Percentiles rank a stretch among this genome's conserved stretches.
Conservation (phyloP, 1,140 invertebrate species). For the Leptoteleia sp. region DNA sequence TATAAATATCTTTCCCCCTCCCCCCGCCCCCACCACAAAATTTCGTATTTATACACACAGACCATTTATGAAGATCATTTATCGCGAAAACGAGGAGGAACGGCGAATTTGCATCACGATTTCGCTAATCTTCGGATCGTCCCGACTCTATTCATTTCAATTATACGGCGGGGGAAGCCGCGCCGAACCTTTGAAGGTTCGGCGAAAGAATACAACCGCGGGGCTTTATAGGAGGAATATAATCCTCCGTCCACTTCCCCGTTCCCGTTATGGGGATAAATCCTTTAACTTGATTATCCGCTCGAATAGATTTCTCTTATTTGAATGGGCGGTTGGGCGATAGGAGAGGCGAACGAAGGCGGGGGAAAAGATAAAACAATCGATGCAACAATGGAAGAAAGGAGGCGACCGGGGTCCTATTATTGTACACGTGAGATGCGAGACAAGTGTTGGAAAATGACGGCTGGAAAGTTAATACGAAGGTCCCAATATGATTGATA, state of each 20-base stretch:
- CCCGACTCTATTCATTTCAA: slow-evolving; percentile 65
- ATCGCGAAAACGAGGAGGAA: slow-evolving; percentile 8
- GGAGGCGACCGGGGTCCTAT: slow-evolving; percentile 42
- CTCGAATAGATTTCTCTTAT: slow-evolving; percentile 65
- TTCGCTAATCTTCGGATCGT: slow-evolving; percentile 58
- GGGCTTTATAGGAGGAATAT: slow-evolving; percentile 51
- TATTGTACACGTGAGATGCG: slow-evolving; percentile 26
- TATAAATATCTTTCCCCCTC: too few species aligned
- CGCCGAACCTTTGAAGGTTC: slow-evolving; percentile 64
- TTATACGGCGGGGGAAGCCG: slow-evolving; percentile 57
- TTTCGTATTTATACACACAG: too few species aligned
- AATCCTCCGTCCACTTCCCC: slow-evolving; percentile 59
- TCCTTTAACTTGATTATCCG: slow-evolving; percentile 68
- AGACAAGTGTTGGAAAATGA: slow-evolving; percentile 34
- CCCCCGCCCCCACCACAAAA: too few species aligned
- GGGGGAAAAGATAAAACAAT: slow-evolving; percentile 54
- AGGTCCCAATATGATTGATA: too few species aligned
- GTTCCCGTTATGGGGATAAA: slow-evolving; percentile 65
- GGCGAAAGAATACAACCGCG: slow-evolving; percentile 59
- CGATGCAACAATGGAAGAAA: slow-evolving; percentile 61
- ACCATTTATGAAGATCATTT: background rate
- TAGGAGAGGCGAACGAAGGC: slow-evolving; percentile 6
- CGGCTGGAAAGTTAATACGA: too few species aligned
- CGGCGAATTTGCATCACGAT: slow-evolving; percentile 42
- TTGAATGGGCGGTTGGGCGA: slow-evolving; percentile 49